These are phyloP conservation scores for Idaea straminata DNA, from an alignment of 2,888 invertebrate genomes.

Conservation along the genomic window DNA sequence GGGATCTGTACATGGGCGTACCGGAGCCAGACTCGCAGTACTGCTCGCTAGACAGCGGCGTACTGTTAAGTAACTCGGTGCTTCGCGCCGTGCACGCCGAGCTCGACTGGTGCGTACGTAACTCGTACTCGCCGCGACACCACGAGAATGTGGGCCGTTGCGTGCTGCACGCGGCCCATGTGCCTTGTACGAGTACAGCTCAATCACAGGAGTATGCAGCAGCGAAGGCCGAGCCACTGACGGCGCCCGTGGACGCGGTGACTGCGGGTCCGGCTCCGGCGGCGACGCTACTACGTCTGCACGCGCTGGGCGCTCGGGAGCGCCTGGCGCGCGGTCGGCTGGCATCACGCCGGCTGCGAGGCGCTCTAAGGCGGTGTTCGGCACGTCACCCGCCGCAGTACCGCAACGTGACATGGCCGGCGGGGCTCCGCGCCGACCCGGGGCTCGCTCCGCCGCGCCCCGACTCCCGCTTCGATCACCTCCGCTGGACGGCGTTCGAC, in stretches of 20 bases:
- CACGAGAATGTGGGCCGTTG: slow-evolving; percentile 95
- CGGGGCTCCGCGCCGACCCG: slow-evolving; percentile 77
- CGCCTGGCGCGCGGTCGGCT: slow-evolving; percentile 30
- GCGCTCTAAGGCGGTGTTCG: slow-evolving; percentile 36
- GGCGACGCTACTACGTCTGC: slow-evolving; percentile 10
- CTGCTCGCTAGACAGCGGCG: slow-evolving; percentile 89
- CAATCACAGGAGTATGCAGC: slow-evolving; percentile 60
- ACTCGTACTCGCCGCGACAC: slow-evolving; percentile 89
- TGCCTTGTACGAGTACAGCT: slow-evolving; percentile 78
- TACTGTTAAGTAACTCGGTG: slow-evolving; percentile 93
- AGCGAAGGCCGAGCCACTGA: slow-evolving; percentile 3
- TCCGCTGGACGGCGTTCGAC: slow-evolving; percentile 93
- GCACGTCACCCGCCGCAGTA: slow-evolving; percentile 48
- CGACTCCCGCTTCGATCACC: slow-evolving; percentile 86
- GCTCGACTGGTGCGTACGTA: slow-evolving; percentile 94
- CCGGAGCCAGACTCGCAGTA: slow-evolving; percentile 80
- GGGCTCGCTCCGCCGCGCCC: slow-evolving; percentile 68
- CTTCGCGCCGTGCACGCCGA: slow-evolving; percentile 87
- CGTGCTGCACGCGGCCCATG: slow-evolving; percentile 84
- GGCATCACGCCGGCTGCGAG: slow-evolving; percentile 29
- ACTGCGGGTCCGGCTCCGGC: slow-evolving; percentile 8
- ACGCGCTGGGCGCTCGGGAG: slow-evolving; percentile 13
- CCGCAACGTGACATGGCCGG: slow-evolving; percentile 89
- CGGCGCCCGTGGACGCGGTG: not conserved
- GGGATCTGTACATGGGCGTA: slow-evolving; percentile 91